Conservation (phyloP, 1,140 invertebrate genomes). For the Globodera rostochiensis region DNA sequence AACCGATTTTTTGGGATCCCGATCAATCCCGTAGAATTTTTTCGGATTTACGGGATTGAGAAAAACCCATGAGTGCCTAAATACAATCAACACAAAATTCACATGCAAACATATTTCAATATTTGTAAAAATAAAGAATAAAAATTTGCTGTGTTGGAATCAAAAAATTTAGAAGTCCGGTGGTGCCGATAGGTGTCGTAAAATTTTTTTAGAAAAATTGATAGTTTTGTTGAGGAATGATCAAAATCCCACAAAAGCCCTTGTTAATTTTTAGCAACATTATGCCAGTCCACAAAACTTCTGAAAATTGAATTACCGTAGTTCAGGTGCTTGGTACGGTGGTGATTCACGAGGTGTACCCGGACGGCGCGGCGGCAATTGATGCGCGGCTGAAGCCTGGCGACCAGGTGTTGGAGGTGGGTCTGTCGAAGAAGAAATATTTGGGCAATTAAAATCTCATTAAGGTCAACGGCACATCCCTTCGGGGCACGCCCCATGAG, state of each 20-base stretch:
- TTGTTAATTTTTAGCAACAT: neutral
- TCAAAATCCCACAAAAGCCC: neutral
- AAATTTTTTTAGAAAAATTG: no score
- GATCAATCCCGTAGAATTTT: no score
- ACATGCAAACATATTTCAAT: no score
- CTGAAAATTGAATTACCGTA: no score
- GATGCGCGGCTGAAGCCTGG: conserved; percentile 86
- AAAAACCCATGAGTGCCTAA: neutral
- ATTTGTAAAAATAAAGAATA: no score
- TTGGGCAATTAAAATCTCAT: neutral
- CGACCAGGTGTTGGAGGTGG: conserved; percentile 80
- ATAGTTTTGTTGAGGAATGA: no score
- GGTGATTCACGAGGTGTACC: conserved; percentile 65
- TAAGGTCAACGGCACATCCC: conserved; percentile 74
- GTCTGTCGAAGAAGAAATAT: neutral
- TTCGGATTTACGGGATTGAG: neutral
- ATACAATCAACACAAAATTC: neutral
- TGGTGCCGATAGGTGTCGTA: no score
- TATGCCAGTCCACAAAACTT: neutral
- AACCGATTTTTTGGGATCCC: no score
- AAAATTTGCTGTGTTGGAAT: no score
- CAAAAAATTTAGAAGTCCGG: no score
- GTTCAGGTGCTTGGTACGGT: conserved; percentile 55
- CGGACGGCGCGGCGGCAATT: conserved; percentile 75
- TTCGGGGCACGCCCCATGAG: conserved; percentile 74